Conservation (phyloP, 2,797 vertebrate species). For the Coregonus sp. region DNA sequence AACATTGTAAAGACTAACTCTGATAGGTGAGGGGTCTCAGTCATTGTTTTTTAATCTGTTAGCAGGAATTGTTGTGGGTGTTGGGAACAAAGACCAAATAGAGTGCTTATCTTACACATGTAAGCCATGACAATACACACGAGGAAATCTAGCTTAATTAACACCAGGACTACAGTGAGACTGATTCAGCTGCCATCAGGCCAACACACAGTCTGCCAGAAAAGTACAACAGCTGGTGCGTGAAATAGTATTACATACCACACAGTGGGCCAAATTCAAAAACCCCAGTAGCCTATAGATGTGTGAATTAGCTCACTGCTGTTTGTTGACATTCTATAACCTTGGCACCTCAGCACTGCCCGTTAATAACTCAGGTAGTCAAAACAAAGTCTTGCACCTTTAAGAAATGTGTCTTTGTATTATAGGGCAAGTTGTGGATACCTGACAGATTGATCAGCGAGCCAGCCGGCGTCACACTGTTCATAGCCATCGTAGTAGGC, state of each 20-base stretch:
- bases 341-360: neutral
- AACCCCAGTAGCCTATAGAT: neutral
- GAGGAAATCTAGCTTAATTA: neutral
- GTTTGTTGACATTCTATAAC: neutral
- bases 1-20: neutral
- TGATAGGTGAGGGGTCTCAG: neutral
- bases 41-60: neutral
- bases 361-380: neutral
- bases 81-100: neutral
- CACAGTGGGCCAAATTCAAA: neutral
- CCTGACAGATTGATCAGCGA: slow-evolving; percentile 94
- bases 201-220: neutral
- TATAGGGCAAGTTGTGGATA: slow-evolving; percentile 43
- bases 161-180: neutral
- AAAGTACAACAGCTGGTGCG: neutral
- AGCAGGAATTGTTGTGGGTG: neutral
- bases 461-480: slow-evolving; percentile 95
- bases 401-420: neutral
- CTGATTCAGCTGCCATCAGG: neutral
- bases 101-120: neutral
- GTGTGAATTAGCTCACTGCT: neutral
- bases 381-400: neutral
- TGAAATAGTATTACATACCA: neutral
- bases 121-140: neutral
- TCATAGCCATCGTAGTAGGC: slow-evolving; percentile 91